A percentile compares a stretch with the other conserved stretches of the same genome.
Evolutionary conservation across 2,797 vertebrate species (phyloP).

Genomic region (Cossypha caffra): DNA sequence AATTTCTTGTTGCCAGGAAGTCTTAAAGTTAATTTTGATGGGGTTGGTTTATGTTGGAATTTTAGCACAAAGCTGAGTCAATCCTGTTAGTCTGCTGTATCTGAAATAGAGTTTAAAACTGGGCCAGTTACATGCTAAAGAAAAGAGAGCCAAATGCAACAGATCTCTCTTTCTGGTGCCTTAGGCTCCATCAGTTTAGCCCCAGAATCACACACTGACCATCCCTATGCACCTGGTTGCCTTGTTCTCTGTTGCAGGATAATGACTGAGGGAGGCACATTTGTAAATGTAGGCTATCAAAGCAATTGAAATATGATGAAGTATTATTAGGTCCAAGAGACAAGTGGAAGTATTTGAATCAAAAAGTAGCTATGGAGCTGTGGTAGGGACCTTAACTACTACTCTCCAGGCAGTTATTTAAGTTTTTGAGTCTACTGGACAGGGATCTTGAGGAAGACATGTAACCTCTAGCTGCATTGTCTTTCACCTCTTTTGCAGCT

Average conservation of each 20-base stretch:
- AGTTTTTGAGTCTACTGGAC: not conserved
- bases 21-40: not conserved
- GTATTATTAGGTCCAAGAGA: not conserved
- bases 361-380: not conserved
- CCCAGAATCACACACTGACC: not conserved
- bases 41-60: not conserved
- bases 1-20: not conserved
- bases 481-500: not conserved
- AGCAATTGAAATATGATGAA: not conserved
- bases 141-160: not conserved
- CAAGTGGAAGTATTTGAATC: not conserved
- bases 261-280: not conserved
- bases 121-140: not conserved
- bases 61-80: not conserved
- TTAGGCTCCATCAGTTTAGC: not conserved
- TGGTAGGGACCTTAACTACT: not conserved
- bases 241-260: not conserved
- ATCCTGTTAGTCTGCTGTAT: not conserved
- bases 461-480: not conserved
- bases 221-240: not conserved
- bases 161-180: not conserved
- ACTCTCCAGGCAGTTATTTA: not conserved
- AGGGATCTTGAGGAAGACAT: not conserved
- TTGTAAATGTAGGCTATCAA: not conserved
- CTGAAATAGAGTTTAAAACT: not conserved